phyloP scores from a whole-genome alignment of 1,140 invertebrate species.

The Pachypsylla venusta region DNA sequence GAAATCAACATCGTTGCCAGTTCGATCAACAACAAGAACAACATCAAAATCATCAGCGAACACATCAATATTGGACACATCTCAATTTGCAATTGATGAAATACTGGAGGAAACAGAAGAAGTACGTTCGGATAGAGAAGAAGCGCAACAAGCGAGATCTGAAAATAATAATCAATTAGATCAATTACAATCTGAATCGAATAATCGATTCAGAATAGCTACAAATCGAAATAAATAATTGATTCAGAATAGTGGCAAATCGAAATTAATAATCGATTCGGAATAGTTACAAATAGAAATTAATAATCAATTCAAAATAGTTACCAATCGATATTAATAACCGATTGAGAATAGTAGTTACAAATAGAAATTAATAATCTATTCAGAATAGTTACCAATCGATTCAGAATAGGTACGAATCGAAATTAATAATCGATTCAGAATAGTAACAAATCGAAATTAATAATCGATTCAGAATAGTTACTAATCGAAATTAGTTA shows the following conservation, averaged over 20 bases:
- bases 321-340: too few species aligned
- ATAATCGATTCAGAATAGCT: neutral
- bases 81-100: neutral
- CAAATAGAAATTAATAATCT: too few species aligned
- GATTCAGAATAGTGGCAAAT: too few species aligned
- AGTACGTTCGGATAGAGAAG: neutral
- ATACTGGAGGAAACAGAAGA: neutral
- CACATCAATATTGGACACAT: neutral
- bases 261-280: too few species aligned
- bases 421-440: neutral
- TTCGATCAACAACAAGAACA: too few species aligned
- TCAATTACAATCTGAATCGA: neutral
- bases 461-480: too few species aligned
- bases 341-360: too few species aligned
- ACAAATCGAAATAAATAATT: too few species aligned
- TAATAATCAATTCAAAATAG: too few species aligned
- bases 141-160: neutral
- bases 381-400: too few species aligned
- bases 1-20: neutral
- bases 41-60: neutral
- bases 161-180: constrained; percentile 2
- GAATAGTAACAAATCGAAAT: neutral
- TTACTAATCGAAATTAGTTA: too few species aligned
- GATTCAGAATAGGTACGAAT: neutral
- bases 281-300: too few species aligned